phyloP scores from a whole-genome alignment of 2,113 vertebrate species.

The Mesembrinibis cayennensis region DNA sequence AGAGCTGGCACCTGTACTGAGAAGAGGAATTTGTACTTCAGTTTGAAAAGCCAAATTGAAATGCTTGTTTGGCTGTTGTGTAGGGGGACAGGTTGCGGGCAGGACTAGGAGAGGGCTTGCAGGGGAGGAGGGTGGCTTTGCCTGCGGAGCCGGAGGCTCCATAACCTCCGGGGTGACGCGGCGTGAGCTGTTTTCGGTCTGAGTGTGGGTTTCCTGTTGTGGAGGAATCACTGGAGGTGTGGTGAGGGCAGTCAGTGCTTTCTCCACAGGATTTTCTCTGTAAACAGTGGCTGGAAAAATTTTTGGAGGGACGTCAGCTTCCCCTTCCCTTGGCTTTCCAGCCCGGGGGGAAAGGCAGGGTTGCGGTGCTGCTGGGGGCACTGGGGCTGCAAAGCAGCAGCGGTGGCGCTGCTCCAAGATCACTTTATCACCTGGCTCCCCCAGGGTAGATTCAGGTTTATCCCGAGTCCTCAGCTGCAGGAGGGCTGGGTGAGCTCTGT shows the following conservation, averaged over 20 bases:
- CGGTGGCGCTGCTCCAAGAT: not conserved
- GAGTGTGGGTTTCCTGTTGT: slow-evolving; percentile 4
- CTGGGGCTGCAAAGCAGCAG: not conserved
- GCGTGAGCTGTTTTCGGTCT: not conserved
- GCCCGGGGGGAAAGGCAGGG: not conserved
- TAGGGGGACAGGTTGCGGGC: not conserved
- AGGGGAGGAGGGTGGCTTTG: not conserved
- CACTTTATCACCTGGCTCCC: not conserved
- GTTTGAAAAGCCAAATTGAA: not conserved
- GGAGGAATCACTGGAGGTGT: not conserved
- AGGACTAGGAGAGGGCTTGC: not conserved
- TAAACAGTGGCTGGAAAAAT: slow-evolving; percentile 12
- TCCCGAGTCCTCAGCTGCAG: not conserved
- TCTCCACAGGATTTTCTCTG: not conserved
- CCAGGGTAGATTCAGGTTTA: not conserved
- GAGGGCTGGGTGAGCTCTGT: not conserved
- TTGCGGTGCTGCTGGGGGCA: not conserved
- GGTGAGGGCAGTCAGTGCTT: not conserved
- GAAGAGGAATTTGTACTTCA: slow-evolving; percentile 35
- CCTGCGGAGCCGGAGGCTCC: accelerated
- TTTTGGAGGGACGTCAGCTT: not conserved
- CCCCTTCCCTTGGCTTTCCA: not conserved
- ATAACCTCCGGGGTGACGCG: not conserved
- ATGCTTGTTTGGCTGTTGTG: not conserved
- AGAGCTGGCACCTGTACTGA: slow-evolving; percentile 26